Percentiles rank a stretch among this genome's conserved stretches.
Evolutionary conservation across 2,113 vertebrate species (phyloP).

Genomic region (Pontoporia blainvillei): DNA sequence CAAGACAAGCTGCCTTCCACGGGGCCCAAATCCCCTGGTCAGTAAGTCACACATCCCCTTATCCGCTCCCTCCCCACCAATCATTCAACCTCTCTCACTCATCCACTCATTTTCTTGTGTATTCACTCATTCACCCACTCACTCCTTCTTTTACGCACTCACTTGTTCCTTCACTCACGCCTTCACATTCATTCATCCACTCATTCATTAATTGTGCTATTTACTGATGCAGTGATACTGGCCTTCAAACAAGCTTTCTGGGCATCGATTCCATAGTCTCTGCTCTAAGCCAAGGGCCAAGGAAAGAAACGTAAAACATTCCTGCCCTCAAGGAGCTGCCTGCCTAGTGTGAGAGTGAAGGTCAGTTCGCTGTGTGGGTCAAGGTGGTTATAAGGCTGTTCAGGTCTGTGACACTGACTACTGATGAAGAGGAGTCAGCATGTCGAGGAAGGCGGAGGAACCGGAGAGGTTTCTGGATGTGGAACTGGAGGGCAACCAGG

Average conservation of each 20-base stretch:
- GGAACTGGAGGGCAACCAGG: not conserved
- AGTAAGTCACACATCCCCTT: not conserved
- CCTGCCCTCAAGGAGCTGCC: not conserved
- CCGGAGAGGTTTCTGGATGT: not conserved
- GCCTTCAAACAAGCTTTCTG: not conserved
- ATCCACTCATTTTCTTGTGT: not conserved
- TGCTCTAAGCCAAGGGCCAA: not conserved
- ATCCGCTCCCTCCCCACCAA: not conserved
- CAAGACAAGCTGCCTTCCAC: not conserved
- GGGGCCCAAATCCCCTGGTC: not conserved
- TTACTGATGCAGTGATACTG: not conserved
- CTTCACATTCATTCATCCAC: not conserved
- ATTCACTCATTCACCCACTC: not conserved
- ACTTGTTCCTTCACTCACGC: not conserved
- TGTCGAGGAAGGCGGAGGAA: rapidly evolving
- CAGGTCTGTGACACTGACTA: not conserved
- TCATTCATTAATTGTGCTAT: not conserved
- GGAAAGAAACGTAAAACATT: not conserved
- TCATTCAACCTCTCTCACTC: not conserved
- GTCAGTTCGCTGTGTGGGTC: not conserved
- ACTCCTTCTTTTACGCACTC: not conserved
- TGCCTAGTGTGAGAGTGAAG: not conserved
- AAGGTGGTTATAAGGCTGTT: not conserved
- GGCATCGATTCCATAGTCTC: not conserved
- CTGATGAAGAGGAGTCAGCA: not conserved